Base-by-base conservation (phyloP, 92 coral and sea anemone species). In the Plumapathes pennacea region DNA sequence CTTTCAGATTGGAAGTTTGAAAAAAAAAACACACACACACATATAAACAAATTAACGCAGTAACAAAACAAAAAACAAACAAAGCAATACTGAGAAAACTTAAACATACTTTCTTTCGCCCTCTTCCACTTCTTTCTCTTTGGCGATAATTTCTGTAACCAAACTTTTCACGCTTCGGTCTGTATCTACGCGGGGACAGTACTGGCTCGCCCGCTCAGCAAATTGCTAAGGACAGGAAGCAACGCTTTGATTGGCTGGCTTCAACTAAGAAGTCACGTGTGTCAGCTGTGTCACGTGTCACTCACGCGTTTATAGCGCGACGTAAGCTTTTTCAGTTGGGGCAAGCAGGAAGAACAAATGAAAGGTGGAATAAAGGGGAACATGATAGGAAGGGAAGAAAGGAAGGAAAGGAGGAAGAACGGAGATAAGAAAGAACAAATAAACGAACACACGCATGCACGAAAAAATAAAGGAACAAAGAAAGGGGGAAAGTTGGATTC, bases 21-120 rank as follows among this genome's bases (percentile, higher is more conserved):
- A n/a, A n/a, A n/a, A n/a, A n/a, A n/a, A n/a, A n/a, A n/a, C n/a
- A n/a, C n/a, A n/a, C n/a, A n/a, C n/a, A n/a, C n/a, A n/a, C n/a
- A n/a, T n/a, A n/a, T n/a, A n/a, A n/a, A n/a, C n/a, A n/a, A n/a
- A n/a, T n/a, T 5, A 19, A 47, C 24, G 27, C 3, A 10, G 12
- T 9, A 47, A 19, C 28, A 47, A 7, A 8, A 24, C 40, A 7
- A 7, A 34, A 39, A n/a, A 3, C 7, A 11, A 17, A 15, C 2
- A 2, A 31, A 45, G 51, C 48, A 6, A n/a, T 7, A 42, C 15
- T 4, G n/a, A n/a, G n/a, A n/a, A n/a, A n/a, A n/a, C n/a, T 2
- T 4, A 1, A 48, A 46, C 69, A 33, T n/a, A 62, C 69, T 32
- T 30, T 25, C 13, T 32, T 62, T 62, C 69, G 18, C 49, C 69